Base-by-base conservation (phyloP, 2,888 invertebrate species). In the Cyclophora albipunctata region DNA sequence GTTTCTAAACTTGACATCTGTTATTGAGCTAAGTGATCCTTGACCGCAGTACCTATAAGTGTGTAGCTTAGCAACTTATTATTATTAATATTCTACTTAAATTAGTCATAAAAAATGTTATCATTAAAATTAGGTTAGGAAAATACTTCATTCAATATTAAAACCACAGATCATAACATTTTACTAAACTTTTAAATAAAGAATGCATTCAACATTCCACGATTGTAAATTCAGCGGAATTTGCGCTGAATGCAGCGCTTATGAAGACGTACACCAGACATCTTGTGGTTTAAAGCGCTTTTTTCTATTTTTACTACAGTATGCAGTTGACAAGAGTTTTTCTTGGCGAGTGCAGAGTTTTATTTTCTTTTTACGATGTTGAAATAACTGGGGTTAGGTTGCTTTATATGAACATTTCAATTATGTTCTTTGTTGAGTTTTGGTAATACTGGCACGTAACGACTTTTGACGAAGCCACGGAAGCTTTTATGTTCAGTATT, bases 161-260 rank as follows among this genome's bases (percentile, higher is more conserved):
- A 20, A 20, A 20, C 20, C 20, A 37, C 5, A 37, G 37, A 37
- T 5, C 5, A 37, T 37, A 37, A 37, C 37, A 37, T 37, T 49
- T 48, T 35, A 41, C 46, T 52, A 53, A 48, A 33, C 46, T 40
- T 41, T 42, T 34, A 33, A 34, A 47, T 35, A 33, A 40, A 46
- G 51, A 49, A 49, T 47, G 55, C 50, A 45, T 52, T 43, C 42
- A 51, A 49, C 49, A 45, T 58, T 53, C 53, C 48, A 48, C 51
- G 57, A 62, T 56, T 67, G 69, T 64, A 57, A 62, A 68, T 64
- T 67, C 64, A 58, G 56, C 63, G 53, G 55, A 50, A 54, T 57
- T 55, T 50, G 50, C 49, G 56, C 58, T 63, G 61, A 57, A 57
- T 49, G 51, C 55, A 52, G 60, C 60, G 55, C 52, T 55, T 55